Evolutionary conservation across 2,888 invertebrate species (phyloP), one percentile per base, ranked within the genome.

Genomic region (Phyllotreta cruciferae): DNA sequence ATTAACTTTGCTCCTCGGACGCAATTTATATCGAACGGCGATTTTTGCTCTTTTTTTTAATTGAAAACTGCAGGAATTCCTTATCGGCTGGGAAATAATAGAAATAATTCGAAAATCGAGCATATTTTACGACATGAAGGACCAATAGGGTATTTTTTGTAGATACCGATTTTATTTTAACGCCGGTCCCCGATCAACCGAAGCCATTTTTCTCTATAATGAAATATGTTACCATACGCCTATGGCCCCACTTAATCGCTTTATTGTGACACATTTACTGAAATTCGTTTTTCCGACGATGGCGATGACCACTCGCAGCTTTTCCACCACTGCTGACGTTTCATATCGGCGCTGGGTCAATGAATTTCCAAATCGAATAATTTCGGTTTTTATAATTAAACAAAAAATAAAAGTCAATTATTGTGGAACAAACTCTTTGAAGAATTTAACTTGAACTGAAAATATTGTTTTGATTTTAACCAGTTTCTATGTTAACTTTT

Each of bases 181-280:
- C 52, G 50, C 41, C 44, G 37, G 34, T 37, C 49, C 49, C 42
- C 11, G 39, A 58, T 42, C 54, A 41, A 44, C 11, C 44, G 35
- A 34, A 24, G 44, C 42, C 35, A 44, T 56, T 44, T 58, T 50
- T 58, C 42, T 44, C 14, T 13, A 42, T 64, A 60, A 60, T 60
- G 61, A 61, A 64, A 64, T 64, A 57, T 61, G 56, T 53, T 61
- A 41, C 57, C 60, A 57, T 39, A 56, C 36, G 64, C 56, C 56
- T 56, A 41, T 56, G 44, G 45, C 49, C 44, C 53, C 60, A 56
- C 13, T 56, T 53, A 56, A 60, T 64, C 60, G 60, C 56, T 60
- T 56, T 52, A 64, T 56, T 60, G 52, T 60, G 58, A 60, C 58
- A 60, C 58, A 60, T 60, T 60, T 37, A 60, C 58, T 58, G 50